phyloP scores from a whole-genome alignment of 2,113 vertebrate genomes.

The Tricholaema leucomelas region DNA sequence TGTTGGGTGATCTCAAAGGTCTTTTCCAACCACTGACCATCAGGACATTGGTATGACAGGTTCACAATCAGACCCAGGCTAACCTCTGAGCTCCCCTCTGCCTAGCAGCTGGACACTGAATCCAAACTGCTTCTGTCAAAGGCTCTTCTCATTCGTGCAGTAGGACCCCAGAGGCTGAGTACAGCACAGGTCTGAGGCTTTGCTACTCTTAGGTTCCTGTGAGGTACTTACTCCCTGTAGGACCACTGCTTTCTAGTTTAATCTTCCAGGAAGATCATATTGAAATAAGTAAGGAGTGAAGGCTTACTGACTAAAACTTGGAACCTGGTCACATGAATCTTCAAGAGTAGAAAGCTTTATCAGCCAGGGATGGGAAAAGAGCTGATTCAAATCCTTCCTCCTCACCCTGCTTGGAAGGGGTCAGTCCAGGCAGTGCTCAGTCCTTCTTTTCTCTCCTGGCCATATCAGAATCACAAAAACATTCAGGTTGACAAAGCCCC shows the following conservation, averaged over 20 bases:
- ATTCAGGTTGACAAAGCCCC: too few species aligned
- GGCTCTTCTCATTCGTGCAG: not conserved
- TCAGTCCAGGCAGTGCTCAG: not conserved
- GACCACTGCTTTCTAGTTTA: not conserved
- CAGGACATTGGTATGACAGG: not conserved
- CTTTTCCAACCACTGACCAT: not conserved
- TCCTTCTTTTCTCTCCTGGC: not conserved
- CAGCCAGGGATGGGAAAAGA: not conserved
- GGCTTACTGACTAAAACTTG: not conserved
- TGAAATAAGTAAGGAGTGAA: not conserved
- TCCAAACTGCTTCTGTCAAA: not conserved
- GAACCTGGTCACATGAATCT: not conserved
- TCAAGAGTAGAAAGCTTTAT: not conserved
- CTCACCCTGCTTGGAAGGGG: not conserved
- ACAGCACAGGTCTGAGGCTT: not conserved
- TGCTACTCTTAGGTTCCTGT: not conserved
- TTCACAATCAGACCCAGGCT: not conserved
- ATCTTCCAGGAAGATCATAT: too few species aligned
- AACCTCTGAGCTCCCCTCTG: not conserved
- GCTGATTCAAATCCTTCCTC: not conserved
- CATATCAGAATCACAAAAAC: not conserved
- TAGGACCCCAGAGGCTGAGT: not conserved
- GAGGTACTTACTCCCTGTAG: not conserved
- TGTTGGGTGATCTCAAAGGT: too few species aligned
- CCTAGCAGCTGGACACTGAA: not conserved